These are phyloP conservation scores for Rhabdophis nuchalis DNA, from an alignment of 2,797 vertebrate genomes.

Conservation along the genomic window DNA sequence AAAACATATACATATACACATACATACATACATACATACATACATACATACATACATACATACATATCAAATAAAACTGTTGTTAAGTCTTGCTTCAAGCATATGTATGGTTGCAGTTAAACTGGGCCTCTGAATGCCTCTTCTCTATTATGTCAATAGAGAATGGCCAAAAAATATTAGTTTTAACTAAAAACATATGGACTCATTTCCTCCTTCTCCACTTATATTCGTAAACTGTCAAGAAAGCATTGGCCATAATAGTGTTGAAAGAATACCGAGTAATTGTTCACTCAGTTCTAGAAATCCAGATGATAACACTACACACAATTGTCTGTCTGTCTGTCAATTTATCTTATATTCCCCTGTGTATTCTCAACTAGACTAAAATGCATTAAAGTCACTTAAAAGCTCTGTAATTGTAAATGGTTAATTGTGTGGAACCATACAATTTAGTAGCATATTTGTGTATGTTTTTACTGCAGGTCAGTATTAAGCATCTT, in stretches of 20 bases:
- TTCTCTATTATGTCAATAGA: neutral
- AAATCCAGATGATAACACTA: neutral
- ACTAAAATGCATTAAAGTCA: neutral
- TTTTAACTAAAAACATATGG: neutral
- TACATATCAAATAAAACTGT: neutral
- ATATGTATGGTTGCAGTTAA: neutral
- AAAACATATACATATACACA: too few species aligned
- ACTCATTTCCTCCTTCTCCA: neutral
- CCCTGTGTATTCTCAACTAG: too few species aligned
- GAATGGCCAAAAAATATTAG: neutral
- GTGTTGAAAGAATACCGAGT: neutral
- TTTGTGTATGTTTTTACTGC: neutral
- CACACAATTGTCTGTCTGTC: neutral
- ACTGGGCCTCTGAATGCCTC: neutral
- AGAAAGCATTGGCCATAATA: neutral
- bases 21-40: too few species aligned
- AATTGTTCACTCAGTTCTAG: neutral
- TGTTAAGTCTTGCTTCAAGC: neutral
- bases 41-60: too few species aligned
- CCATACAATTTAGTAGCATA: neutral
- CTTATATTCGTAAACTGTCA: neutral
- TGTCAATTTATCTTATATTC: too few species aligned
- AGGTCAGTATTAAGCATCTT: neutral
- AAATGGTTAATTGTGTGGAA: neutral
- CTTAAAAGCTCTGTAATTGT: neutral